Evolutionary conservation across 2,113 vertebrate genomes (phyloP).

Genomic region (Aphyosemion australe): DNA sequence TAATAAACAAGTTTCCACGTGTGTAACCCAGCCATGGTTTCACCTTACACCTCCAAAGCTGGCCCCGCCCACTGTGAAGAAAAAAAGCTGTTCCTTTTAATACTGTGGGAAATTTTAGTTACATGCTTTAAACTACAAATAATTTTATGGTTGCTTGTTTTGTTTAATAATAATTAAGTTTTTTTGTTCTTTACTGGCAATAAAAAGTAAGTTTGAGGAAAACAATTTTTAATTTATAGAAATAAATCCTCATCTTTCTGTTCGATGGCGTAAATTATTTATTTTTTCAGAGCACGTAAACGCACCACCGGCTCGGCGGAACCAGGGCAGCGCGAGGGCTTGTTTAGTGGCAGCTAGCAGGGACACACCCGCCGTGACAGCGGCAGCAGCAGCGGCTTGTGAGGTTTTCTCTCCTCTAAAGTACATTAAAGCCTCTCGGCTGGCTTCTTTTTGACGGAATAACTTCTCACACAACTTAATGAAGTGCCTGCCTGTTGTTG

Average conservation of each 20-base stretch:
- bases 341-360: slow-evolving; percentile 49
- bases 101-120: slow-evolving; percentile 1
- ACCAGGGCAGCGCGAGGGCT: slow-evolving; percentile 18
- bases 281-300: slow-evolving; percentile 42
- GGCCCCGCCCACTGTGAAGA: slow-evolving; percentile 23
- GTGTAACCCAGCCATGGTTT: no score
- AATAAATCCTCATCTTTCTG: not conserved
- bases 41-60: not conserved
- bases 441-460: slow-evolving; percentile 33
- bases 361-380: slow-evolving; percentile 56
- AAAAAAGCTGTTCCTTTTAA: slow-evolving; percentile 2
- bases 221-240: not conserved
- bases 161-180: no score
- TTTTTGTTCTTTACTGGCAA: no score
- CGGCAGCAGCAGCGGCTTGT: slow-evolving; percentile 23
- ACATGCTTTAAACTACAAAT: not conserved
- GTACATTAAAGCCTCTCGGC: slow-evolving; percentile 5
- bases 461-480: slow-evolving; percentile 49
- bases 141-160: not conserved
- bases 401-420: slow-evolving; percentile 5
- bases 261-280: not conserved
- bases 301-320: slow-evolving; percentile 33
- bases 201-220: not conserved
- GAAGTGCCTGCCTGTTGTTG: slow-evolving; percentile 32
- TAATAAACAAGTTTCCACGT: no score